Conservation (phyloP, 2,113 vertebrate species). For the Spilogale gracilis region DNA sequence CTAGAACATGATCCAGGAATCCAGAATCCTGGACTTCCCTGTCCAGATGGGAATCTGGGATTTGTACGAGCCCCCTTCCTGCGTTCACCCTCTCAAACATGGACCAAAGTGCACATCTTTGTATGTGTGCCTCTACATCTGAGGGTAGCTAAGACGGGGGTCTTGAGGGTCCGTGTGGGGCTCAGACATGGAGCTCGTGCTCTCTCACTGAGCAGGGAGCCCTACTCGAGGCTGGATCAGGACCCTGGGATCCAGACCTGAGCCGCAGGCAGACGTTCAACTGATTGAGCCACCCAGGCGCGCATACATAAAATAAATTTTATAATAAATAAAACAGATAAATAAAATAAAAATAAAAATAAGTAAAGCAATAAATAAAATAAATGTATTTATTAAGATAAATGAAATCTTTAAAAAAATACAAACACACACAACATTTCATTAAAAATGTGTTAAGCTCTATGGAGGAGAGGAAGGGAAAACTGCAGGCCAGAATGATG, state of each 20-base stretch:
- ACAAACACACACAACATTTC: not conserved
- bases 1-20: not conserved
- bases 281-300: not conserved
- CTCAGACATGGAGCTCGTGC: not conserved
- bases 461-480: not conserved
- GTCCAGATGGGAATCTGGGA: not conserved
- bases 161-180: rapidly evolving
- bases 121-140: not conserved
- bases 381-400: too few relatives aligned
- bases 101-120: not conserved
- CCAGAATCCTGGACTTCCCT: not conserved
- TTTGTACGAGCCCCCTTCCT: not conserved
- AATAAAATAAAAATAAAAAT: too few relatives aligned
- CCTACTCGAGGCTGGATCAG: too few relatives aligned
- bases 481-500: not conserved
- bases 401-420: not conserved
- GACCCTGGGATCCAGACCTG: not conserved
- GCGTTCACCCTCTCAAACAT: not conserved
- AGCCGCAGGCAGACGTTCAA: not conserved
- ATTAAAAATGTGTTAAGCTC: not conserved
- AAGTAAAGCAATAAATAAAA: too few relatives aligned
- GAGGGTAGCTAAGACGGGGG: not conserved
- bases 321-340: too few relatives aligned
- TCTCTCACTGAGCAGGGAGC: not conserved
- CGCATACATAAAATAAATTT: too few relatives aligned